phyloP scores from a whole-genome alignment of 2,113 vertebrate species.

The Amazona guildingii region DNA sequence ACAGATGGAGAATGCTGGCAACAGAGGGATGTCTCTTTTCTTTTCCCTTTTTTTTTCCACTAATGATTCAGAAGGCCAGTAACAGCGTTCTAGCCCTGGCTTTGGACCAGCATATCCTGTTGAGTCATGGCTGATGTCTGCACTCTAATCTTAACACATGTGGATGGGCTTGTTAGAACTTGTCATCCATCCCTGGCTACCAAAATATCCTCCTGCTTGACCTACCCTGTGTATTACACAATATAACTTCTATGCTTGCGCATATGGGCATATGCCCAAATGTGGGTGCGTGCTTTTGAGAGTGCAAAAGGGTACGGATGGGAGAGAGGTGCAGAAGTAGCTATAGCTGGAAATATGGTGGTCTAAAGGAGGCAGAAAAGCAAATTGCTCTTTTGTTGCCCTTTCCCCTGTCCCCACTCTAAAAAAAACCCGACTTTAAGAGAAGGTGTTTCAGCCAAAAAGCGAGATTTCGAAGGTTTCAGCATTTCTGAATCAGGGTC shows the following conservation, averaged over 20 bases:
- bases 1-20: slow-evolving; percentile 49
- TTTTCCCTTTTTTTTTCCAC: background rate
- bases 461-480: background rate
- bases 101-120: slow-evolving; percentile 57
- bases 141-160: slow-evolving; percentile 69
- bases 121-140: slow-evolving; percentile 73
- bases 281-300: background rate
- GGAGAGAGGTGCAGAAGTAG: background rate
- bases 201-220: slow-evolving; percentile 56
- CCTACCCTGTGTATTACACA: background rate
- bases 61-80: slow-evolving; percentile 71
- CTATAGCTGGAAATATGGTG: background rate
- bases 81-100: slow-evolving; percentile 53
- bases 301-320: background rate
- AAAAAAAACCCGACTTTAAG: fast-evolving
- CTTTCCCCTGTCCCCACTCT: background rate
- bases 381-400: background rate
- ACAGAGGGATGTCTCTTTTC: background rate
- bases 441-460: background rate
- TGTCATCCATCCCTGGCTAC: slow-evolving; percentile 54
- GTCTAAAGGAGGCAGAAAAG: background rate
- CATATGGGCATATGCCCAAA: background rate
- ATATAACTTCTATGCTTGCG: background rate
- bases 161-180: slow-evolving; percentile 66
- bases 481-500: background rate